Percentiles rank a stretch among this genome's conserved stretches.
These are phyloP conservation scores for Dromaius novaehollandiae DNA, from an alignment of 2,113 vertebrate species.

Conservation along the genomic window DNA sequence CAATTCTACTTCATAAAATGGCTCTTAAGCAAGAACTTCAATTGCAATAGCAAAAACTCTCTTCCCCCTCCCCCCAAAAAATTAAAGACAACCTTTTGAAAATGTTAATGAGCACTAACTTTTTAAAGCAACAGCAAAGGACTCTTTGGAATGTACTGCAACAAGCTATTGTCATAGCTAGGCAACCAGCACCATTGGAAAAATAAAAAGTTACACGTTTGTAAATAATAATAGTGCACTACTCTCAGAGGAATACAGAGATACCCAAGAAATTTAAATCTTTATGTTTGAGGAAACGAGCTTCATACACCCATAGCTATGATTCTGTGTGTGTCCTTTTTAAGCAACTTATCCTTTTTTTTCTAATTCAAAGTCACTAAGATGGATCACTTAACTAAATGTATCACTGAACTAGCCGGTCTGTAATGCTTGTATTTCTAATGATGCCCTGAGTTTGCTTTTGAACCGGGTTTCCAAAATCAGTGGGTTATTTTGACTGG, in stretches of 20 bases:
- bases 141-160: background rate
- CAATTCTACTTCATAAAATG: background rate
- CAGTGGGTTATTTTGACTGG: background rate
- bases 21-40: background rate
- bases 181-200: background rate
- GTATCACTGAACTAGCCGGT: background rate
- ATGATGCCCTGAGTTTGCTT: background rate
- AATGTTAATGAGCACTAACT: background rate
- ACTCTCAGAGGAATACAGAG: background rate
- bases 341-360: background rate
- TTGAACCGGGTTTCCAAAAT: background rate
- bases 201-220: background rate
- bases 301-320: background rate
- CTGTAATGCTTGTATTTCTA: background rate
- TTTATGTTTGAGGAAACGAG: background rate
- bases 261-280: background rate
- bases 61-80: background rate
- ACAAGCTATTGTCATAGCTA: background rate
- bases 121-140: background rate
- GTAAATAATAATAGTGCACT: background rate
- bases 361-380: background rate
- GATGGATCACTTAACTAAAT: background rate
- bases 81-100: background rate
- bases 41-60: background rate
- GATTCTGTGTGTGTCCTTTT: background rate